Evolutionary conservation across 2,113 vertebrate species (phyloP).

Genomic region (Gadus macrocephalus): DNA sequence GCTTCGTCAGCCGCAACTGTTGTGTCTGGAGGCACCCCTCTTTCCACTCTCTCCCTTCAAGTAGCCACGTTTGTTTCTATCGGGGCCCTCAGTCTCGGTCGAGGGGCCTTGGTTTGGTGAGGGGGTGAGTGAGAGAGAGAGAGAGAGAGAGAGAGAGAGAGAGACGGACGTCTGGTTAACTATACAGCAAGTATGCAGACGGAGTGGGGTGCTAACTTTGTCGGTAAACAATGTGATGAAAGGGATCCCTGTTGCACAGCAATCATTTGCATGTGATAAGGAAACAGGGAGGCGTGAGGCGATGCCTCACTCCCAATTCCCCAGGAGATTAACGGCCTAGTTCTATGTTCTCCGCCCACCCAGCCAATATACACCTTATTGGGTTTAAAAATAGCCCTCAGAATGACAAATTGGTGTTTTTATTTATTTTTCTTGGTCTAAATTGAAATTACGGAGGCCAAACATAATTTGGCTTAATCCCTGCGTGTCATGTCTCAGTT

Average conservation of each 20-base stretch:
- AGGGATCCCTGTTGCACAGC: constrained; percentile 6
- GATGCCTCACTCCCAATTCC: background rate
- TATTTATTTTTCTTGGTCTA: too few relatives aligned
- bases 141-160: too few relatives aligned
- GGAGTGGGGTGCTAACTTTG: constrained; percentile 11
- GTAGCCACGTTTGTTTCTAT: constrained; percentile 8
- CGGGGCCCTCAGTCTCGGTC: constrained; percentile 31
- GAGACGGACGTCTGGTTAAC: constrained; percentile 6
- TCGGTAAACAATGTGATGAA: constrained; percentile 28
- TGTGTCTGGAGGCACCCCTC: background rate
- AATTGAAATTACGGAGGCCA: background rate
- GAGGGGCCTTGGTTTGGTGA: constrained; percentile 2
- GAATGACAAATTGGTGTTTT: background rate
- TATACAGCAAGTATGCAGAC: background rate
- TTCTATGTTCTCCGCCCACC: too few relatives aligned
- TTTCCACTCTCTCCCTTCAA: background rate
- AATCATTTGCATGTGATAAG: constrained; percentile 30
- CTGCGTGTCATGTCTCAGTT: background rate
- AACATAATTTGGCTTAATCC: background rate
- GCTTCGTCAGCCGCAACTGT: background rate
- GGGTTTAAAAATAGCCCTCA: background rate
- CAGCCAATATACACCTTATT: too few relatives aligned
- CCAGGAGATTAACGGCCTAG: background rate
- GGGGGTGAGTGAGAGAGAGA: background rate
- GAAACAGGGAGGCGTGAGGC: constrained; percentile 8